phyloP scores from a whole-genome alignment of 2,113 vertebrate species.

The Sclerurus mexicanus region DNA sequence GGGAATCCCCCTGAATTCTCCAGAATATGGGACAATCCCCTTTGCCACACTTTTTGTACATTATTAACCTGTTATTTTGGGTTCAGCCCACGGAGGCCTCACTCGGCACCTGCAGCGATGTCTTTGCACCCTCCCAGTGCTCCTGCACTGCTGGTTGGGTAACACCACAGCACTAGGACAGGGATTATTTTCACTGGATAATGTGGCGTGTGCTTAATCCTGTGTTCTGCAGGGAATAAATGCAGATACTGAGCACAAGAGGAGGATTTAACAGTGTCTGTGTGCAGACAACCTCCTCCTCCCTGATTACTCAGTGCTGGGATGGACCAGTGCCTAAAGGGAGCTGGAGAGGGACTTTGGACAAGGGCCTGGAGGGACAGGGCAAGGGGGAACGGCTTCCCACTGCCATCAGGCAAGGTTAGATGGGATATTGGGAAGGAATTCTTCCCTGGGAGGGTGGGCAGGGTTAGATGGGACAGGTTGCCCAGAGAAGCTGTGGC shows the following conservation, averaged over 20 bases:
- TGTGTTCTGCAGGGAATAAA: background rate
- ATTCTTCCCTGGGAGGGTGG: fast-evolving
- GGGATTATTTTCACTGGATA: background rate
- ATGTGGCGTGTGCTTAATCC: fast-evolving
- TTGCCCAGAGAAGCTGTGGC: background rate
- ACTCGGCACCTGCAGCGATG: background rate
- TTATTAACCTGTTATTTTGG: background rate
- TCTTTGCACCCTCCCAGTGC: background rate
- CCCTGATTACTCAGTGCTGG: background rate
- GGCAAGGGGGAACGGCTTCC: background rate
- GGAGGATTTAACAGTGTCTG: background rate
- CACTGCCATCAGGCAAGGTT: background rate
- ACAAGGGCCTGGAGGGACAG: background rate
- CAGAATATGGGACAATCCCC: background rate
- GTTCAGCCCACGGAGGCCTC: background rate
- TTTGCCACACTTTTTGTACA: background rate
- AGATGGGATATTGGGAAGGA: fast-evolving
- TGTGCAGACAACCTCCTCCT: background rate
- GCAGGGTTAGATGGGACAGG: background rate
- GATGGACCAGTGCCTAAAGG: background rate
- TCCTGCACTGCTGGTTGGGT: background rate
- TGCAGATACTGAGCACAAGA: background rate
- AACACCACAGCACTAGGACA: background rate
- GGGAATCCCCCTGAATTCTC: constrained; percentile 50
- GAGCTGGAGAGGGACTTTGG: background rate